Base-by-base conservation (phyloP, 2,888 invertebrate species). In the Coecobrya sp. region DNA sequence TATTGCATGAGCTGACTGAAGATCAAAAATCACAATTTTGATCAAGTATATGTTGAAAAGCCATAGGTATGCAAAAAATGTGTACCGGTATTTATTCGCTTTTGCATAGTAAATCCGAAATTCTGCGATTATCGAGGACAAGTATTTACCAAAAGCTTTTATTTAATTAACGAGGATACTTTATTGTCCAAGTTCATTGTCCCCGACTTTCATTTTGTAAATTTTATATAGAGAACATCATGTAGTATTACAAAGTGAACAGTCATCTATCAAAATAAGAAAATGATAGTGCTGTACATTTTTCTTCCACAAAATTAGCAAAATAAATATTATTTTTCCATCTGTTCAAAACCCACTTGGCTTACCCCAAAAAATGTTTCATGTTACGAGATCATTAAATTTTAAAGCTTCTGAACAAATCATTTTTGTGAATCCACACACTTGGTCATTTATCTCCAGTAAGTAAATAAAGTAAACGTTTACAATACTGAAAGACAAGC, bases 351-450 rank as follows among this genome's bases (percentile, higher is more conserved):
- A 55, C n/a, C 70, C 42, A 70, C 19, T 42, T 42, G 36, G 36
- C 42, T 68, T 70, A 70, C 42, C 70, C 79, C 25, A 22, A 79
- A n/a, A 52, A 59, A 52, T 11, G 59, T 82, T 86, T 86, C 85
- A 70, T 86, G 85, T 49, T 86, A 86, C 85, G 11, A 70, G 85
- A 45, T 70, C 85, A 86, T 86, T 86, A 86, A 86, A 25, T 68
- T 68, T 86, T 49, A 65, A 79, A 86, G 45, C 85, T 70, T 86
- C 68, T 70, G 68, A 86, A 13, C 59, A 36, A 59, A 49, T 65
- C 70, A 68, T n/a, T 30, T 0, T 16, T 30, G 65, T 27, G 16
- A 36, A 7, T 36, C 16, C 45, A 68, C 85, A 86, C 70, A 86
- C 73, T 86, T 86, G 73, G 86, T 86, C 86, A 73, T 73, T 86